phyloP scores from a whole-genome alignment of 2,888 invertebrate genomes.

The Sepioteuthis lessoniana region DNA sequence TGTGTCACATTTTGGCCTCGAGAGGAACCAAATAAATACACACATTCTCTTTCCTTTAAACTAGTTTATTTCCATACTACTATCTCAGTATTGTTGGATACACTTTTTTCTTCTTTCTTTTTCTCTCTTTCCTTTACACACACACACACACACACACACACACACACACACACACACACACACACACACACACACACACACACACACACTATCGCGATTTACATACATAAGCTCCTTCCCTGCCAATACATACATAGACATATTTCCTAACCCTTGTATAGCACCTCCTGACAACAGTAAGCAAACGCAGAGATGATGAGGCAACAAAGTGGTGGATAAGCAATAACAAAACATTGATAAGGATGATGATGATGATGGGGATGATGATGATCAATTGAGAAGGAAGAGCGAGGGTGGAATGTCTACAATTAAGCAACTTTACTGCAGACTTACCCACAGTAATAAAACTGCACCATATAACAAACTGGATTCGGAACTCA shows the following conservation, averaged over 20 bases:
- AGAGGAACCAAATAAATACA: too few species aligned
- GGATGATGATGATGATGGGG: background rate
- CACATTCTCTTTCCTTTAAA: too few species aligned
- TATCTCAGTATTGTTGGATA: too few species aligned
- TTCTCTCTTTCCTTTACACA: background rate
- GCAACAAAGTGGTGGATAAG: background rate
- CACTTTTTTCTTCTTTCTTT: background rate
- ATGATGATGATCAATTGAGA: background rate
- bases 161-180: too few species aligned
- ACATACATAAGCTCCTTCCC: background rate
- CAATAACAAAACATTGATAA: background rate
- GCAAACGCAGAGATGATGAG: background rate
- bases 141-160: too few species aligned
- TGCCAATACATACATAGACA: background rate
- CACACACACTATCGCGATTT: background rate
- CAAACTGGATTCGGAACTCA: background rate
- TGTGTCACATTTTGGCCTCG: too few species aligned
- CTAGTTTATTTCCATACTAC: too few species aligned
- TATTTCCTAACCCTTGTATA: background rate
- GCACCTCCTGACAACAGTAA: background rate
- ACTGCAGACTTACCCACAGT: slow-evolving; percentile 4
- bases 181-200: too few species aligned
- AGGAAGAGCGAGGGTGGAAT: background rate
- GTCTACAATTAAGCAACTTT: background rate
- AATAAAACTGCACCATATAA: background rate